Percentiles rank a stretch among this genome's conserved stretches.
Evolutionary conservation across 2,113 vertebrate genomes (phyloP).

Genomic region (Lepisosteus oculatus): DNA sequence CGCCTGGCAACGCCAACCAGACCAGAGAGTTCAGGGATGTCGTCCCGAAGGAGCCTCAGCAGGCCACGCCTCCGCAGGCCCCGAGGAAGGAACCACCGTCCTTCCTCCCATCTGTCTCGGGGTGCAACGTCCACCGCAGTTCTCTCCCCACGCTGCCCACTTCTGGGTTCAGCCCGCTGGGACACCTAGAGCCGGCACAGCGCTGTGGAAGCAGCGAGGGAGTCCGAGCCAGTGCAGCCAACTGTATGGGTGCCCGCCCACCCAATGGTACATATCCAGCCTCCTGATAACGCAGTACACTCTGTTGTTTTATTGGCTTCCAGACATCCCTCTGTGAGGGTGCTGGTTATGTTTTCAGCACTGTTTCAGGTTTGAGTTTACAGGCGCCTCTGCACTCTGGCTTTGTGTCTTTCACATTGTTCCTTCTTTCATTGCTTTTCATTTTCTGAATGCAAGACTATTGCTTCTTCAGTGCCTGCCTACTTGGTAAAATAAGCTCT

Average conservation of each 20-base stretch:
- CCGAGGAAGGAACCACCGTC: constrained; percentile 45
- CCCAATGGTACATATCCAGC: constrained; percentile 70
- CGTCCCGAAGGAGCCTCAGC: constrained; percentile 24
- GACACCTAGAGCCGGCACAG: constrained; percentile 50
- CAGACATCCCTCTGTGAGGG: constrained; percentile 29
- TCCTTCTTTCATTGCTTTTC: background rate
- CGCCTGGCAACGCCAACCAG: constrained; percentile 25
- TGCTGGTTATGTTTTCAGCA: background rate
- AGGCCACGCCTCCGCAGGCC: constrained; percentile 34
- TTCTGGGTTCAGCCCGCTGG: constrained; percentile 51
- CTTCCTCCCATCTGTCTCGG: constrained; percentile 44
- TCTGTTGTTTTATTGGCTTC: constrained; percentile 17
- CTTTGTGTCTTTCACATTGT: background rate
- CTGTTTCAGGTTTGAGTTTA: constrained; percentile 5
- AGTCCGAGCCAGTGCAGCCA: constrained; percentile 42
- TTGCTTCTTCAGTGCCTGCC: too few relatives aligned
- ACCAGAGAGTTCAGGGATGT: background rate
- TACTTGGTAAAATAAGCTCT: too few relatives aligned
- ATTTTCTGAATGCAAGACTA: background rate
- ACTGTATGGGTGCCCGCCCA: constrained; percentile 54
- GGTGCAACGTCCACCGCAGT: constrained; percentile 65
- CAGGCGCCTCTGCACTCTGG: constrained; percentile 5
- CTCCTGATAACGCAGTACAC: background rate
- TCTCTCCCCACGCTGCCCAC: constrained; percentile 53
- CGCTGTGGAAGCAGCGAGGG: constrained; percentile 55